Evolutionary conservation across 2,113 vertebrate species (phyloP).

Genomic region (Clinocottus analis): DNA sequence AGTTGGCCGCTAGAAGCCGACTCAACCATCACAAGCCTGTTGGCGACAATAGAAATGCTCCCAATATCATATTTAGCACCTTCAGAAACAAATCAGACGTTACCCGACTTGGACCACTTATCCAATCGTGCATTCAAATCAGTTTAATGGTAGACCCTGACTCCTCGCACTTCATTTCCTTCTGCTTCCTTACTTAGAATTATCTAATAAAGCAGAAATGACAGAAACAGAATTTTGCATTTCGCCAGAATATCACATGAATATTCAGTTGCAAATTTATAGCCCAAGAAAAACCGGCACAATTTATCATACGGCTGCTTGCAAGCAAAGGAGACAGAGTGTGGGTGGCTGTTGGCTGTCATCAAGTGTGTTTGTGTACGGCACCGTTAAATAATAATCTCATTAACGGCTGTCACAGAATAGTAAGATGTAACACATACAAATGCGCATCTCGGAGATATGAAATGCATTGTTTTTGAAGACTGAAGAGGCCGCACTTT

Average conservation of each 20-base stretch:
- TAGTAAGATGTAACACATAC: conserved; percentile 58
- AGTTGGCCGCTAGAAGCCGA: neutral
- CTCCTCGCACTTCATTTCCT: conserved; percentile 1
- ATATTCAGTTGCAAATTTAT: conserved; percentile 42
- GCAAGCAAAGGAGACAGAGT: conserved; percentile 43
- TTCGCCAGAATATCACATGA: conserved; percentile 23
- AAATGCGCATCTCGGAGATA: conserved; percentile 40
- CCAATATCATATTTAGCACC: neutral
- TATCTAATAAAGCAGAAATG: conserved; percentile 45
- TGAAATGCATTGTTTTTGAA: neutral
- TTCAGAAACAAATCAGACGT: neutral
- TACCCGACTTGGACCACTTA: neutral
- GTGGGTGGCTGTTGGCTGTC: conserved; percentile 66
- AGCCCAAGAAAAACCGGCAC: conserved; percentile 16
- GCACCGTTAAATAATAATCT: conserved; percentile 67
- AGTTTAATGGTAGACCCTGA: neutral
- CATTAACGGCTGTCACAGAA: conserved; percentile 63
- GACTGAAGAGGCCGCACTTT: conserved; percentile 14
- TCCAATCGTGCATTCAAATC: neutral
- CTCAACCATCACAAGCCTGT: neutral
- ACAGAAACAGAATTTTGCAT: conserved; percentile 38
- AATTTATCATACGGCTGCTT: conserved; percentile 37
- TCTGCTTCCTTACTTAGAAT: conserved; percentile 15
- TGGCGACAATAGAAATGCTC: neutral
- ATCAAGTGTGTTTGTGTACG: conserved; percentile 56